Evolutionary conservation across 2,113 vertebrate genomes (phyloP).

Genomic region (Cynopterus brachyotis): DNA sequence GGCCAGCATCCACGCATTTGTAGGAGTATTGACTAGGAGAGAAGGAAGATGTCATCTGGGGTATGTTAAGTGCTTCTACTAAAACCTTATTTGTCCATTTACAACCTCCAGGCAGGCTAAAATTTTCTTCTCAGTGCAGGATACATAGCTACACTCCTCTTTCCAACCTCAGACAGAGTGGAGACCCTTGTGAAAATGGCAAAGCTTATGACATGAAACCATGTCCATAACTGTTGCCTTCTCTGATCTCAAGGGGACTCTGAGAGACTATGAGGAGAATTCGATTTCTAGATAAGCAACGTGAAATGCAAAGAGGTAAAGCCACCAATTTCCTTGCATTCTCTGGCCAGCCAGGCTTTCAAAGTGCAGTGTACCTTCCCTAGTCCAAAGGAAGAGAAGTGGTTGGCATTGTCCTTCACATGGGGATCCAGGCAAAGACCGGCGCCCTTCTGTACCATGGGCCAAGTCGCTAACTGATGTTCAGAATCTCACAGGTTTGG

Average conservation of each 20-base stretch:
- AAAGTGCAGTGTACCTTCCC: fast-evolving
- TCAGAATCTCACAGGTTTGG: slow-evolving; percentile 28
- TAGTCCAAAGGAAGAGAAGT: background rate
- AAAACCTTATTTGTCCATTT: background rate
- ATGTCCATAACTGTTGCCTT: background rate
- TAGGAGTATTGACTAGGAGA: background rate
- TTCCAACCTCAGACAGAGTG: background rate
- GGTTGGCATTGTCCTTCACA: background rate
- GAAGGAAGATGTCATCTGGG: background rate
- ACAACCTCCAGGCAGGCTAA: background rate
- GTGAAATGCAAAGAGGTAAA: background rate
- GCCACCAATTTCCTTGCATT: background rate
- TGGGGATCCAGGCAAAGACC: background rate
- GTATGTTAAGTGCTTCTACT: background rate
- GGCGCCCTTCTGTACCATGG: background rate
- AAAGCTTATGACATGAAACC: background rate
- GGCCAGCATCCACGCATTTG: background rate
- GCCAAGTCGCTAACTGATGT: slow-evolving; percentile 13
- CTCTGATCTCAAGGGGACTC: background rate
- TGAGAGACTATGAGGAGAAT: background rate
- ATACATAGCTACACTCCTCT: background rate
- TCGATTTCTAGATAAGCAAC: background rate
- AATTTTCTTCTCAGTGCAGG: background rate
- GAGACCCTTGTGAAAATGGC: background rate
- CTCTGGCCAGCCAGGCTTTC: background rate